Base-by-base conservation (phyloP, 2,888 invertebrate species). In the Melanotus villosus region DNA sequence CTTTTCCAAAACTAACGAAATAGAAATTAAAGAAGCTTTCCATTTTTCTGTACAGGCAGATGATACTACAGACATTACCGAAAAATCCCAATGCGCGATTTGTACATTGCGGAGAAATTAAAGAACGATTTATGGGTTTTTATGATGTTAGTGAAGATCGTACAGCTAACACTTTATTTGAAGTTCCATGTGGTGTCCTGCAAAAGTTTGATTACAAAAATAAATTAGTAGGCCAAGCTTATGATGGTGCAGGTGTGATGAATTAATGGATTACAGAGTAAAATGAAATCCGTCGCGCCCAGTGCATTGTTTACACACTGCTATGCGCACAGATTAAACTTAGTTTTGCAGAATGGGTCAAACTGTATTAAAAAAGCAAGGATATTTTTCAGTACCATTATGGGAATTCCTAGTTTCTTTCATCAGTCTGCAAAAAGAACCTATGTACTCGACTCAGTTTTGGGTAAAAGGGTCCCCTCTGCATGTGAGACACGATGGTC, bases 171-270 rank as follows among this genome's bases (percentile, higher is more conserved):
- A 34, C 32, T 12, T 34, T 47, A 9, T 32, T 14, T 9, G 12
- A 32, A 7, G 6, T 47, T 9, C 14, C 41, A 19, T 14, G 3
- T 10, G 12, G 1, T 4, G 18, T 18, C 5, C 10, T 47, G 7
- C 5, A 1, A 9, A 6, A 4, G 12, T 47, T 18, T n/a, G n/a
- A 12, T 57, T n/a, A n/a, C n/a, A n/a, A n/a, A n/a, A n/a, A n/a
- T n/a, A n/a, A n/a, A n/a, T n/a, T n/a, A n/a, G n/a, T 76, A 9
- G 71, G 60, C 16, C 77, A 78, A 72, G 75, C 71, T 7, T 78
- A 76, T 62, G 75, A 76, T 64, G 76, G 77, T 6, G 76, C 72
- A 18, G 52, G 72, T 14, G 73, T 75, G 5, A 76, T 73, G 70
- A 59, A 57, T 72, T 16, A 64, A 64, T 19, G 68, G 59, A 43